phyloP scores from a whole-genome alignment of 2,113 vertebrate genomes.

The Lepus europaeus region DNA sequence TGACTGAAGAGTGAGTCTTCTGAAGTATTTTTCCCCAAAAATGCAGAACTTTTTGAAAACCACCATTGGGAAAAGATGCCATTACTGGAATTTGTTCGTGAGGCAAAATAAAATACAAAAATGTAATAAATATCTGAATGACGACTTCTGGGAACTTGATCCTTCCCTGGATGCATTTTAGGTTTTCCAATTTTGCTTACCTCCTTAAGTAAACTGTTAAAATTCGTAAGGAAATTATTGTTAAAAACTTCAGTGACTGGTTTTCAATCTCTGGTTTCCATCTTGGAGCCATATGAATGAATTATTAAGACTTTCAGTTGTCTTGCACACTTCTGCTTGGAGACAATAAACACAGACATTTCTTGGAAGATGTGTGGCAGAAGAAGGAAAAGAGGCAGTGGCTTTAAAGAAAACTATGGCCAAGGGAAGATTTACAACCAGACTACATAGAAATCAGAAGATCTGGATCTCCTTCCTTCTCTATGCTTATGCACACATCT shows the following conservation, averaged over 20 bases:
- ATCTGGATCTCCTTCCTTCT: neutral
- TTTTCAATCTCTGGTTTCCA: conserved; percentile 52
- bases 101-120: conserved; percentile 57
- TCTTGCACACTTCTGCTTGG: conserved; percentile 56
- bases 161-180: conserved; percentile 6
- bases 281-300: neutral
- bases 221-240: neutral
- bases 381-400: conserved; percentile 51
- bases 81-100: conserved; percentile 15
- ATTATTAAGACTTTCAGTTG: conserved; percentile 39
- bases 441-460: conserved; percentile 10
- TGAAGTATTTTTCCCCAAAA: conserved; percentile 56
- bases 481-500: neutral
- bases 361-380: conserved; percentile 21
- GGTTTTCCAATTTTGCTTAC: conserved; percentile 47
- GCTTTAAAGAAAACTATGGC: conserved; percentile 25
- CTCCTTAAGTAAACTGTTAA: conserved; percentile 20
- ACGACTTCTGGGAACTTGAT: neutral
- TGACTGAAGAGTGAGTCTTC: conserved; percentile 32
- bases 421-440: conserved; percentile 8
- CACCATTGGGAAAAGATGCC: neutral
- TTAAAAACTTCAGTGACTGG: neutral
- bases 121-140: neutral
- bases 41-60: conserved; percentile 2
- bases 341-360: neutral